These are phyloP conservation scores for Glareola pratincola DNA, from an alignment of 2,113 vertebrate genomes.

Conservation along the genomic window DNA sequence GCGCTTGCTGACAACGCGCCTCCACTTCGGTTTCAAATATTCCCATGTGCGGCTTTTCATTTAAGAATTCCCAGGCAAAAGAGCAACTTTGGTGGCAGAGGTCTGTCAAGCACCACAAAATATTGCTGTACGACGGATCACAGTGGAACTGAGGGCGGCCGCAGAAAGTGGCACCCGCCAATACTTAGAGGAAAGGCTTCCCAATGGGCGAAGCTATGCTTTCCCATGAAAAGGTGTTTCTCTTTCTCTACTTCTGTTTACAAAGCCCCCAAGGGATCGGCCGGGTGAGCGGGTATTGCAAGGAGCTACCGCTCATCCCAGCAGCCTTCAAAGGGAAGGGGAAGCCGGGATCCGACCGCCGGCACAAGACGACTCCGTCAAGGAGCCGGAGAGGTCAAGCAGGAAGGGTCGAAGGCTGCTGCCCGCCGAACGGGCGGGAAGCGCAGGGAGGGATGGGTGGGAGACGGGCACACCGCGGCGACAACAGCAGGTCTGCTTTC, in stretches of 20 bases:
- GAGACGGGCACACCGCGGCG: not conserved
- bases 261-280: not conserved
- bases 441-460: not conserved
- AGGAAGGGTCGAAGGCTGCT: not conserved
- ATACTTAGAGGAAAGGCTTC: not conserved
- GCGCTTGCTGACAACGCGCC: not conserved
- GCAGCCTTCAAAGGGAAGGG: not conserved
- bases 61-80: slow-evolving; percentile 21
- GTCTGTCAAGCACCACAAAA: not conserved
- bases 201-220: not conserved
- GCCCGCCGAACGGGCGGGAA: not conserved
- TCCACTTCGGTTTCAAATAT: not conserved
- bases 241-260: not conserved
- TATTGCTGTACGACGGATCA: not conserved
- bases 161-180: not conserved
- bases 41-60: not conserved
- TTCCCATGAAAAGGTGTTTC: too few relatives aligned
- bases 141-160: accelerated
- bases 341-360: not conserved
- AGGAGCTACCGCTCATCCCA: not conserved
- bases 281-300: not conserved
- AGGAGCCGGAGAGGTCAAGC: not conserved
- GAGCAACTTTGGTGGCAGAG: not conserved
- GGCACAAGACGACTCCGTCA: not conserved
- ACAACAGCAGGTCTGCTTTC: not conserved